phyloP scores from a whole-genome alignment of 2,797 vertebrate species.

The Orestias chungarensis region DNA sequence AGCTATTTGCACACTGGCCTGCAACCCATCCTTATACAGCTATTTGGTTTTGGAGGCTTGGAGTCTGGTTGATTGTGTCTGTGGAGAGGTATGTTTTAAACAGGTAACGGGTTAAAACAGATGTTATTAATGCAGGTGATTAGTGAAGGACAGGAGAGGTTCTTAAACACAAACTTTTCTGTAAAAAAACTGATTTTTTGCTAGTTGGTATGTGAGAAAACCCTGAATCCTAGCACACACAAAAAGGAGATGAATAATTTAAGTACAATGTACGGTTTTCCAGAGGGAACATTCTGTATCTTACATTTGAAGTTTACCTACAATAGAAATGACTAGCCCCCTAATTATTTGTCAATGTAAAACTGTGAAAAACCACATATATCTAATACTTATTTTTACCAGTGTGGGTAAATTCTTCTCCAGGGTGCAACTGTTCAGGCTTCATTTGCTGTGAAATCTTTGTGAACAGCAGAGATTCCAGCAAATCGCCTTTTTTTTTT shows the following conservation, averaged over 20 bases:
- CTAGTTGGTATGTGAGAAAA: background rate
- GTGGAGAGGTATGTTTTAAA: background rate
- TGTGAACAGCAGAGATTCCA: conserved; percentile 22
- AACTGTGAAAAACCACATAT: background rate
- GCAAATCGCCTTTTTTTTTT: conserved; percentile 17
- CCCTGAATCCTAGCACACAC: background rate
- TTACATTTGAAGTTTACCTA: background rate
- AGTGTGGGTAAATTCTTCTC: conserved; percentile 15
- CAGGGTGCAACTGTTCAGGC: conserved; percentile 24
- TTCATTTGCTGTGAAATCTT: conserved; percentile 24
- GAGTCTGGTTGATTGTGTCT: too few relatives aligned
- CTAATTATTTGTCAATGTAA: background rate
- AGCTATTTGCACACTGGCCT: too few relatives aligned
- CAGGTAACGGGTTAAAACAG: background rate
- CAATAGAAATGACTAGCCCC: background rate
- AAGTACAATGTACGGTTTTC: background rate
- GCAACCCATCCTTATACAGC: too few relatives aligned
- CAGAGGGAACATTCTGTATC: background rate
- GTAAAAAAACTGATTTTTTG: background rate
- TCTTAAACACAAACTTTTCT: background rate
- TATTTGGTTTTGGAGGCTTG: background rate
- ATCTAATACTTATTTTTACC: background rate
- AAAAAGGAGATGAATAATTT: background rate
- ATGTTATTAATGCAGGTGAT: background rate
- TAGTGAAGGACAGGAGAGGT: background rate